Percentiles rank a stretch among this genome's conserved stretches.
phyloP scores from a whole-genome alignment of 2,797 vertebrate species.

The Sebastes taczanowskii region DNA sequence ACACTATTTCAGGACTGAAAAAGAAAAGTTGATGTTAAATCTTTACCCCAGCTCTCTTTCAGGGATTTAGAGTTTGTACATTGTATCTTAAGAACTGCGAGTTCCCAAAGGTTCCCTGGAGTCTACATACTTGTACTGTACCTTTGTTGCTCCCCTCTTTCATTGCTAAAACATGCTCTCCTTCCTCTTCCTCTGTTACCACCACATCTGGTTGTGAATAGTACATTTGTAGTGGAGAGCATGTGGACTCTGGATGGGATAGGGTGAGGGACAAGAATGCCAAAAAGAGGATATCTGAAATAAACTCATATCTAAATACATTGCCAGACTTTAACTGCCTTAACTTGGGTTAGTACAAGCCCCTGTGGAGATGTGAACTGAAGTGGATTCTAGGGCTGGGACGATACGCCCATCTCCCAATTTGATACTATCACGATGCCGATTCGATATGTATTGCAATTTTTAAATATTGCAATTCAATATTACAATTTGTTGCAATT shows the following conservation, averaged over 20 bases:
- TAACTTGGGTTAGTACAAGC: neutral
- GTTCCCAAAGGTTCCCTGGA: constrained; percentile 35
- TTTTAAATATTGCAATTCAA: too few relatives aligned
- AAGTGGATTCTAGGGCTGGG: neutral
- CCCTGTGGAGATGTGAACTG: neutral
- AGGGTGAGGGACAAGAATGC: neutral
- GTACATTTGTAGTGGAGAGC: neutral
- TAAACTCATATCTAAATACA: neutral
- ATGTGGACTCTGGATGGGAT: neutral
- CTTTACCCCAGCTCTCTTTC: constrained; percentile 16
- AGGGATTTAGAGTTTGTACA: constrained; percentile 8
- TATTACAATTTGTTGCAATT: neutral
- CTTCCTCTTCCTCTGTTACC: neutral
- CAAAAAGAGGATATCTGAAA: neutral
- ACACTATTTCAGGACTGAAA: constrained; percentile 17
- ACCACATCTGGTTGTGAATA: constrained; percentile 19
- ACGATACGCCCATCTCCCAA: too few relatives aligned
- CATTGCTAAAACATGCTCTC: constrained; percentile 20
- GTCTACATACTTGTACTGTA: constrained; percentile 23
- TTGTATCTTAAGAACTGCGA: constrained; percentile 20
- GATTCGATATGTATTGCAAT: too few relatives aligned
- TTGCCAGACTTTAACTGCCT: neutral
- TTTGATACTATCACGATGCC: too few relatives aligned
- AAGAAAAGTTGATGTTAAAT: constrained; percentile 11
- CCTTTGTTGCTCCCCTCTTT: constrained; percentile 23